Percentiles rank a stretch among this genome's conserved stretches.
Conservation (phyloP, 2,113 vertebrate genomes). For the Cephalopholis sonnerati region DNA sequence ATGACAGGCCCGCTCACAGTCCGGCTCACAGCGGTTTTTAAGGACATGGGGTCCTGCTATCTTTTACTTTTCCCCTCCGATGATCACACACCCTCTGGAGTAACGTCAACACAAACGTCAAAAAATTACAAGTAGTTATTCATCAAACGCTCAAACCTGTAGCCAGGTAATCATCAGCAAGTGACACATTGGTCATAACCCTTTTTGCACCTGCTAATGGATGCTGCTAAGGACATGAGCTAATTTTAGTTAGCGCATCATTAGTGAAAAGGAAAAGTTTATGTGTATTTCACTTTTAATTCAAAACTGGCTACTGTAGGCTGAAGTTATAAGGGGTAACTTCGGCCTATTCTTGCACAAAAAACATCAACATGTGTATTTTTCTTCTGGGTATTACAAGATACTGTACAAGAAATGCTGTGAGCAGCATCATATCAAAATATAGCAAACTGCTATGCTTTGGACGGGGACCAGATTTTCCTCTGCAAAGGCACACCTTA, state of each 20-base stretch:
- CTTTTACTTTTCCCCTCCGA: constrained; percentile 63
- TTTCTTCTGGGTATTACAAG: neutral
- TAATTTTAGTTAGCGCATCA: neutral
- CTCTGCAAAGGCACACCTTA: constrained; percentile 30
- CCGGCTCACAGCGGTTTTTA: constrained; percentile 57
- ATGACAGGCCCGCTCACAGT: constrained; percentile 69
- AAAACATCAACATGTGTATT: neutral
- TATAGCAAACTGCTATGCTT: constrained; percentile 7
- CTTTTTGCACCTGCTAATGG: neutral
- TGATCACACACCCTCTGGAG: constrained; percentile 42
- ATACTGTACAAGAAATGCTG: neutral
- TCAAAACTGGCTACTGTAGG: neutral
- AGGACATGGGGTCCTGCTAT: constrained; percentile 61
- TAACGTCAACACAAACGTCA: constrained; percentile 21
- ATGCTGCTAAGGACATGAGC: neutral
- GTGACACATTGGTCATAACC: neutral
- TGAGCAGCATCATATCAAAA: constrained; percentile 20
- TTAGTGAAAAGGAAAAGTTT: neutral
- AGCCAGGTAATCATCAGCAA: constrained; percentile 10
- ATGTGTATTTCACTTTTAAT: neutral
- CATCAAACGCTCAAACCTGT: constrained; percentile 4
- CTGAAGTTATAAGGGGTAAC: neutral
- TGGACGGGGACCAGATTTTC: constrained; percentile 32
- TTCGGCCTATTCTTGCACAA: neutral
- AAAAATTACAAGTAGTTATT: constrained; percentile 12